Base-by-base conservation (phyloP, 2,797 vertebrate species). In the Melanotaenia parkinsoni region DNA sequence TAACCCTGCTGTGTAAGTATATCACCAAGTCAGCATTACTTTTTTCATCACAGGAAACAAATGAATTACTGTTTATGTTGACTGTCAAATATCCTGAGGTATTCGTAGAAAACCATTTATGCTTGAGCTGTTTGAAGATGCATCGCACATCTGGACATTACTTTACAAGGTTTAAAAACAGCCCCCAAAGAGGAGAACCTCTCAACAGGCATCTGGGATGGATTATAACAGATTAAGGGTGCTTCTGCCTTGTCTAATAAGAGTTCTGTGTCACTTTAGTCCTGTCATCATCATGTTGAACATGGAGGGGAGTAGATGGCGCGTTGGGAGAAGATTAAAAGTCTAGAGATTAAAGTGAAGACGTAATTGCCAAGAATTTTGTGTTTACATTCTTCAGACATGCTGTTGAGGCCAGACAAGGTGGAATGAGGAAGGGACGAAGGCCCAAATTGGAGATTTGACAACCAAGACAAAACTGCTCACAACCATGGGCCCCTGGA, bases 121-220 rank as follows among this genome's bases (percentile, higher is more conserved):
- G 33, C 71, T 35, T 0, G 14, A 72, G 69, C 63, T 3, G 16
- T 76, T 87, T 85, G 63, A 89, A 86, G 75, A 85, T 2, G 50
- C 50, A 18, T 32, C 66, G 80, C 80, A 82, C 84, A 90, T 91
- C 75, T 87, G 86, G 88, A 80, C 35, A 24, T 70, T 64, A 10
- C 40, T 91, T 92, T 86, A 90, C 30, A 30, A 87, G 90, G 76
- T 60, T 68, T 45, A 33, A 62, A 63, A 82, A 73, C 20, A 72
- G 47, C 47, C 66, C 77, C 64, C 63, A 18, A 14, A 65, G 59
- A 67, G 61, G 54, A 56, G 62, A 59, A 18, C 24, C 58, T 58
- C 47, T 71, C 73, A 53, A 4, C 45, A 60, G 69, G 70, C 84
- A 84, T 83, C 68, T 86, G 86, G 86, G 79, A 77, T 2, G 18